Base-by-base conservation (phyloP, 2,797 vertebrate species). In the Heterohyrax brucei region DNA sequence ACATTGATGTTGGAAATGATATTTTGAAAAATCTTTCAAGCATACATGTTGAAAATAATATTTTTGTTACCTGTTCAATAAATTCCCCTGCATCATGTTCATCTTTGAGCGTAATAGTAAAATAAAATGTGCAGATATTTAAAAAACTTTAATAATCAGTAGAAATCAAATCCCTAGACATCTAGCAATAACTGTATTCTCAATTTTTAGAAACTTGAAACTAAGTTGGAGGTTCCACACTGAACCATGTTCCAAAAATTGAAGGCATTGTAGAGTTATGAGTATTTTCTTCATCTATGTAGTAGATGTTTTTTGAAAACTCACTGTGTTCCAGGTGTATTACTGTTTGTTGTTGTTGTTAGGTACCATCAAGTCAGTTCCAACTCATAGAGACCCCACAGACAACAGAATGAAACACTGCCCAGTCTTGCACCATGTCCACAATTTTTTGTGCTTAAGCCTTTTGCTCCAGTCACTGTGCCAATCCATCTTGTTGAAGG, bases 121-220 rank as follows among this genome's bases (percentile, higher is more conserved):
- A 86, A 87, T 78, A 50, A 70, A 61, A 86, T 7, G n/a, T 91
- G 87, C 83, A 85, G 44, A 46, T 81, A 83, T 89, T 77, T 93
- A 75, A 80, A 80, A 70, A 91, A 89, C 14, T 24, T 4, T 62
- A 8, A 72, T 16, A 95, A 89, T 77, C 72, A 64, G 53, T 70
- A 33, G 44, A 80, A 86, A 68, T 80, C 83, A 26, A 70, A 70
- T 73, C 12, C 28, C 22, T 28, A 30, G 24, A 1, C 81, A 33
- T 75, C 50, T 76, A 72, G 94, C 4, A 61, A 76, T 26, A 79
- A 61, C 76, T 28, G 70, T 26, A 16, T 33, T 75, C 7, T 75
- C 84, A 81, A 61, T 48, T 78, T 93, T 68, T 21, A 68, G 22
- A 77, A 90, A 64, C 50, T 33, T 30, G 48, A 64, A 66, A 59